Percentiles rank a stretch among this genome's conserved stretches.
Evolutionary conservation across 2,888 invertebrate species (phyloP).

Genomic region (Caenorhabditis japonica): DNA sequence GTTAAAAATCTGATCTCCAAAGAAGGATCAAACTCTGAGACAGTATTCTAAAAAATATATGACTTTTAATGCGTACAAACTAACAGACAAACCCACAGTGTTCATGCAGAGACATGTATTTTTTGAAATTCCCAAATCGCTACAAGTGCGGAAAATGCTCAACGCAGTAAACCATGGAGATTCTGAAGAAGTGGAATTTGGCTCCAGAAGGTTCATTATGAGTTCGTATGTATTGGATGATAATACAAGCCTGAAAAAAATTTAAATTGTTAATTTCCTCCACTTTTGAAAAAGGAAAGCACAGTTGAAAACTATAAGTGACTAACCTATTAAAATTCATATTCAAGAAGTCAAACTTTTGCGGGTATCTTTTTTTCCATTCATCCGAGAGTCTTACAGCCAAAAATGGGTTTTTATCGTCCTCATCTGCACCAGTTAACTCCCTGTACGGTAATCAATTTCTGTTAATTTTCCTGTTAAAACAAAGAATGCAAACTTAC

Average conservation of each 20-base stretch:
- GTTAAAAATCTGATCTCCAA: slow-evolving; percentile 3
- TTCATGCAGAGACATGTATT: slow-evolving; percentile 31
- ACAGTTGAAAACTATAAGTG: not conserved
- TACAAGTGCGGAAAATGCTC: slow-evolving; percentile 16
- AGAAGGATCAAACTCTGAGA: slow-evolving; percentile 5
- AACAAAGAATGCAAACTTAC: not conserved
- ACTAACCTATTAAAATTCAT: slow-evolving; percentile 31
- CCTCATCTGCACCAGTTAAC: slow-evolving; percentile 3
- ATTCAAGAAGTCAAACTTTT: slow-evolving; percentile 1
- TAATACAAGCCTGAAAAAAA: slow-evolving; percentile 10
- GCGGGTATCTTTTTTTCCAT: slow-evolving; percentile 2
- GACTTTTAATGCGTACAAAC: too few species aligned
- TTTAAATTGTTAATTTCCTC: too few species aligned
- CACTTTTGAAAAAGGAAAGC: too few species aligned
- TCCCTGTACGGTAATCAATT: slow-evolving; percentile 3
- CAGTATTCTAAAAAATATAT: not conserved
- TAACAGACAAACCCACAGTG: too few species aligned
- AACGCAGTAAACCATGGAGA: slow-evolving; percentile 7
- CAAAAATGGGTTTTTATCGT: slow-evolving; percentile 29
- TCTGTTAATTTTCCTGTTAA: not conserved
- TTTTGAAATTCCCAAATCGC: not conserved
- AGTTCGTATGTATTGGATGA: slow-evolving; percentile 19
- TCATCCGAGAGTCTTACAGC: slow-evolving; percentile 18
- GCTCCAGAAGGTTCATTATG: slow-evolving; percentile 25
- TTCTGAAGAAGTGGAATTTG: slow-evolving; percentile 4